These are phyloP conservation scores for Apocrypta bakeri DNA, from an alignment of 1,140 invertebrate genomes.

Conservation along the genomic window DNA sequence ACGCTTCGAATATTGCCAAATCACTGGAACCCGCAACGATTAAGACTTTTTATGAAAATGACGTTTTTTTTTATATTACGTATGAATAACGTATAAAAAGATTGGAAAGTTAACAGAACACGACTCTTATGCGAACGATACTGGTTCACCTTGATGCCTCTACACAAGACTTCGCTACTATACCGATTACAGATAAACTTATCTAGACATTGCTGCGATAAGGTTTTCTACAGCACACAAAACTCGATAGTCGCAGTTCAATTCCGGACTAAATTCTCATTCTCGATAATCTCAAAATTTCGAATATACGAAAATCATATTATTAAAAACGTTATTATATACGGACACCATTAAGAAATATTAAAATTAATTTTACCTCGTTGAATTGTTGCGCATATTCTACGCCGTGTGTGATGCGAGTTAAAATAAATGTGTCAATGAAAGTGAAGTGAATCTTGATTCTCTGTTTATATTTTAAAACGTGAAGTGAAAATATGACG, in stretches of 20 bases:
- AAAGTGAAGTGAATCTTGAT: no score
- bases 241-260: not conserved
- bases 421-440: no score
- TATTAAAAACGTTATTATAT: not conserved
- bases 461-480: no score
- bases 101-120: not conserved
- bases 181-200: slow-evolving; percentile 15
- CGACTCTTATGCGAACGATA: no score
- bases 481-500: not conserved
- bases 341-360: no score
- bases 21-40: no score
- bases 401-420: no score
- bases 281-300: not conserved
- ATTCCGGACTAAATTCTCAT: not conserved
- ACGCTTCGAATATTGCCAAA: no score
- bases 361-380: no score
- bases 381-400: no score
- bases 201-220: slow-evolving; percentile 23
- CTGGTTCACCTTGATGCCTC: not conserved
- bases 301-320: not conserved
- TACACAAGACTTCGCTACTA: not conserved
- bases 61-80: no score
- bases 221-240: not conserved
- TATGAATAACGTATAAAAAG: not conserved
- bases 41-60: no score